These are phyloP conservation scores for Drosophila barbarae DNA, from an alignment of 2,888 invertebrate species.

Conservation along the genomic window DNA sequence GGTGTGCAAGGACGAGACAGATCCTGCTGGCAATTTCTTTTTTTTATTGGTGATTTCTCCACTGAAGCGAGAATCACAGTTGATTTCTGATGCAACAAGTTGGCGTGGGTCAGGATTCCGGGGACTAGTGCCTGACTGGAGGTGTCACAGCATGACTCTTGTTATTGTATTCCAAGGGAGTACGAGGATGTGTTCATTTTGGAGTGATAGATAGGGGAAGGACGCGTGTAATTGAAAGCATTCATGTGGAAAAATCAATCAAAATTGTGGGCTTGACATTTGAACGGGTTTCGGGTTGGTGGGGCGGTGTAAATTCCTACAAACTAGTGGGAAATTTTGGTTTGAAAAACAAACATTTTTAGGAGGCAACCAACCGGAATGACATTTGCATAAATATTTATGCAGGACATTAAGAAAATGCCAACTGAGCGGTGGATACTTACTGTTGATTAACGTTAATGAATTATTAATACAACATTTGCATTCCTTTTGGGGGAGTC, in stretches of 20 bases:
- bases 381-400: constrained; percentile 23
- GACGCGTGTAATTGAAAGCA: constrained; percentile 55
- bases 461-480: constrained; percentile 13
- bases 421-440: not conserved
- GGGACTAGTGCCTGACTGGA: constrained; percentile 4
- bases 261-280: constrained; percentile 45
- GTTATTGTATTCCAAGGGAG: constrained; percentile 39
- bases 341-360: constrained; percentile 4
- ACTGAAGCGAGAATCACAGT: constrained; percentile 66
- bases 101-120: constrained; percentile 11
- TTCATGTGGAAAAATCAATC: constrained; percentile 65
- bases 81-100: constrained; percentile 69
- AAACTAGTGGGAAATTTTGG: not conserved
- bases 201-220: not conserved
- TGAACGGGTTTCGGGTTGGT: constrained; percentile 36
- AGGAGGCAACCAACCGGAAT: constrained; percentile 1
- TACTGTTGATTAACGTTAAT: not conserved
- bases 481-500: not conserved
- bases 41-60: constrained; percentile 64
- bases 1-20: constrained; percentile 3
- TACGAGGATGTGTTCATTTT: constrained; percentile 55
- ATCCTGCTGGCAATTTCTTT: constrained; percentile 20
- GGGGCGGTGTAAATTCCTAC: not conserved
- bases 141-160: constrained; percentile 57
- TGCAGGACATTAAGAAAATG: constrained; percentile 1